Percentiles rank a stretch among this genome's conserved stretches.
These are phyloP conservation scores for Pycnomerus fuliginosus DNA, from an alignment of 2,888 invertebrate genomes.

Conservation along the genomic window DNA sequence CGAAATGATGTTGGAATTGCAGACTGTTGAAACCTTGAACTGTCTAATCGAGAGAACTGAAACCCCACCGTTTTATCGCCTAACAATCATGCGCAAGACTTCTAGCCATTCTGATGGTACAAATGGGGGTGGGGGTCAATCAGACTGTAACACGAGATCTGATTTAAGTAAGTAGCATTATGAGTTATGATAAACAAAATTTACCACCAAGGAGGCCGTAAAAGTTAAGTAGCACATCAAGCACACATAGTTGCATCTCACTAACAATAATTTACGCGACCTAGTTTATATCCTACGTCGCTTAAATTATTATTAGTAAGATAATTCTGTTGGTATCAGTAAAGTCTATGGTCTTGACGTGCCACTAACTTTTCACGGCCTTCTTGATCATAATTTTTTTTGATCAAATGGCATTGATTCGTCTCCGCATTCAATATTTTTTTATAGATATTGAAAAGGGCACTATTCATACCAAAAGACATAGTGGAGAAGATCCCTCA, in stretches of 20 bases:
- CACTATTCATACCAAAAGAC: slow-evolving; percentile 94
- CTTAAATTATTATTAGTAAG: slow-evolving; percentile 10
- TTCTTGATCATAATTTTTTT: no score
- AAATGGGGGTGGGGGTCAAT: slow-evolving; percentile 54
- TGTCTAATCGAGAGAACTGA: slow-evolving; percentile 96
- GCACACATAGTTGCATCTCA: no score
- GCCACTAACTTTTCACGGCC: no score
- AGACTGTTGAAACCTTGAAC: slow-evolving; percentile 94
- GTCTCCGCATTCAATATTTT: no score
- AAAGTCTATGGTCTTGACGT: slow-evolving; percentile 50
- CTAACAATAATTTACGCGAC: no score
- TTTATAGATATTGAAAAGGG: slow-evolving; percentile 78
- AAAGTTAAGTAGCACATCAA: no score
- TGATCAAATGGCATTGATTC: no score
- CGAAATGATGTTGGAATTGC: slow-evolving; percentile 96
- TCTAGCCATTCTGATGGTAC: slow-evolving; percentile 76
- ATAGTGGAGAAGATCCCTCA: slow-evolving; percentile 84
- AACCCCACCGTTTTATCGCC: slow-evolving; percentile 95
- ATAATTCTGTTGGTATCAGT: slow-evolving; percentile 35
- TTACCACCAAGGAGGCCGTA: no score
- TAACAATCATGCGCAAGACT: slow-evolving; percentile 88
- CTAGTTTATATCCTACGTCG: no score
- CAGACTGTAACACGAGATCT: slow-evolving; percentile 52
- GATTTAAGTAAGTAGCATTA: slow-evolving; percentile 49
- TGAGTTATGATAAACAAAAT: no score